Evolutionary conservation across 2,888 invertebrate genomes (phyloP), one percentile per base, ranked within the genome.

Genomic region (Erebia palarica): DNA sequence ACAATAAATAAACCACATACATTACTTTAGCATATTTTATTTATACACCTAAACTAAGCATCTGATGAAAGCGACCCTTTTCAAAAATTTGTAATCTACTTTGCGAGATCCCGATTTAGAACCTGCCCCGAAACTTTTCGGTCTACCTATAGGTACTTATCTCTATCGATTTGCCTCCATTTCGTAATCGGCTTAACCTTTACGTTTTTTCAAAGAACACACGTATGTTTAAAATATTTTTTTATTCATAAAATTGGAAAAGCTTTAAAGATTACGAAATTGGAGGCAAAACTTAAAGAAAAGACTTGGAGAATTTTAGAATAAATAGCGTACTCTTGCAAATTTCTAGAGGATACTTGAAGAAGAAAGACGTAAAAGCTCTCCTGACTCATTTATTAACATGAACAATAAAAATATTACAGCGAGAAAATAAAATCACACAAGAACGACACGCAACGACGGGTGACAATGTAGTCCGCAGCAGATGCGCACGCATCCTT

Each of bases 41-140:
- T 16, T 53, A 8, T 16, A n/a, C 2, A 16, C 1, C 0, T 3
- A 55, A 55, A 55, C 55, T 9, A 18, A 27, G 57, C 18, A 55
- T 18, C 16, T 10, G 10, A 36, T 58, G 47, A 61, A 27, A 16
- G 47, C 42, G 44, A 64, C 70, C 70, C 70, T 67, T 70, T 73
- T 70, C 64, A 64, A 58, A 69, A 49, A 66, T 67, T 63, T 47
- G 44, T 53, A 69, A 49, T 21, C 64, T 55, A 73, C 66, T 67
- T 59, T 59, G 49, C 53, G 70, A 51, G 59, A 73, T 47, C 47
- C 67, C 44, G 49, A 53, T 57, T 66, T 70, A 65, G 11, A 55
- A 42, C 55, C 9, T 5, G 7, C 4, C 36, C 65, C 53, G 16
- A 36, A 65, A 55, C 53, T 65, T 65, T 55, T 65, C 13, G 42